phyloP scores from a whole-genome alignment of 2,888 invertebrate genomes.

The Plemyria rubiginata region DNA sequence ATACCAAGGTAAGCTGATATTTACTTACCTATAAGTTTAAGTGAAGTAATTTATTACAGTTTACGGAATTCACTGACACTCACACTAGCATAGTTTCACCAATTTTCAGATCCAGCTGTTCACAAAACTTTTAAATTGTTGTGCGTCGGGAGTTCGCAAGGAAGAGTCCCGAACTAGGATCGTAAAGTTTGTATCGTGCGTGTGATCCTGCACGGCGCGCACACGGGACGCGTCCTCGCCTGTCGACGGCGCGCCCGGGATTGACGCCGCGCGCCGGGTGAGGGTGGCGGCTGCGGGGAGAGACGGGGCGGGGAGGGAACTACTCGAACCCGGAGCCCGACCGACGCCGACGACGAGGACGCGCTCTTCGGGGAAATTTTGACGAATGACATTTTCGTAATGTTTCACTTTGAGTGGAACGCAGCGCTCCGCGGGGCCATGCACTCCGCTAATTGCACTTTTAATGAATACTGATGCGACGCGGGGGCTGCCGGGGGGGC shows the following conservation, averaged over 20 bases:
- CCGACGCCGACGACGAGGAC: constrained; percentile 43
- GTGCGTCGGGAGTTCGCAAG: not conserved
- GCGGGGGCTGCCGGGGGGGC: constrained; percentile 16
- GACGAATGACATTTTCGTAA: constrained; percentile 76
- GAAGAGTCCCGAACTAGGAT: constrained; percentile 8
- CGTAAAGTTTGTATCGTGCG: constrained; percentile 28
- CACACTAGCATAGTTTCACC: constrained; percentile 14
- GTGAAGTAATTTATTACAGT: not conserved
- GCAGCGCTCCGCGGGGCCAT: constrained; percentile 48
- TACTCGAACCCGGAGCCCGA: constrained; percentile 20
- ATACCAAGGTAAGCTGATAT: not conserved
- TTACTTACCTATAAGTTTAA: not conserved
- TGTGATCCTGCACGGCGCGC: not conserved
- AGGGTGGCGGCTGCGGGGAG: constrained; percentile 8
- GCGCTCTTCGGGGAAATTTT: constrained; percentile 73
- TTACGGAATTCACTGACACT: constrained; percentile 1
- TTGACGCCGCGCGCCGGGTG: constrained; percentile 4
- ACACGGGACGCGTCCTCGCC: constrained; percentile 7
- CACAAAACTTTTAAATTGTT: constrained; percentile 7
- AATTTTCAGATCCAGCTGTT: constrained; percentile 17
- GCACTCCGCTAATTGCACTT: constrained; percentile 76
- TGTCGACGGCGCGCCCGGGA: constrained; percentile 19
- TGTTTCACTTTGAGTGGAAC: constrained; percentile 62
- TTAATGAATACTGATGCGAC: constrained; percentile 67
- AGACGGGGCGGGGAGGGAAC: not conserved